These are phyloP conservation scores for Drosophila bipectinata DNA, from an alignment of 1,140 invertebrate species.

Conservation along the genomic window DNA sequence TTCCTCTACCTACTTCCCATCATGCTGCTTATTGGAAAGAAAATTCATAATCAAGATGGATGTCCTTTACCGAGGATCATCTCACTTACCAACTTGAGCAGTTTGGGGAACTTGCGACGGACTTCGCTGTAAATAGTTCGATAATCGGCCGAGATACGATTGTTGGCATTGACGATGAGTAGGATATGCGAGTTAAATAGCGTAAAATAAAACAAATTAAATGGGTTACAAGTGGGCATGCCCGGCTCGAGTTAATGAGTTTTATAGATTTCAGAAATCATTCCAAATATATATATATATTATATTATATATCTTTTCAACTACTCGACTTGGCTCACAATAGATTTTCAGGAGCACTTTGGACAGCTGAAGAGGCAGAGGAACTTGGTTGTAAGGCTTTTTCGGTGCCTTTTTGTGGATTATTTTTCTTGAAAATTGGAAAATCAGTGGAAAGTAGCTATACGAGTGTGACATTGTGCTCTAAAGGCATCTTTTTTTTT, in stretches of 20 bases:
- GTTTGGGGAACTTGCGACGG: slow-evolving; percentile 92
- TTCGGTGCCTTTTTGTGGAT: neutral
- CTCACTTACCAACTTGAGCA: slow-evolving; percentile 91
- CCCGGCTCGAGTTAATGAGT: slow-evolving; percentile 1
- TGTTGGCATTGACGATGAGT: slow-evolving; percentile 33
- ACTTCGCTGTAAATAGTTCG: slow-evolving; percentile 89
- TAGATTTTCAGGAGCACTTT: slow-evolving; percentile 8
- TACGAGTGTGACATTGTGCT: slow-evolving; percentile 23
- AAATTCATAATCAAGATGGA: neutral
- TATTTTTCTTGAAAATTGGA: neutral
- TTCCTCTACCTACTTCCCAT: neutral
- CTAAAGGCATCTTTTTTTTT: slow-evolving; percentile 15
- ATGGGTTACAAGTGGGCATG: slow-evolving; percentile 6
- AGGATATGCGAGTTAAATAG: slow-evolving; percentile 39
- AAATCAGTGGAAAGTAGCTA: neutral
- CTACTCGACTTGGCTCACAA: slow-evolving; percentile 16
- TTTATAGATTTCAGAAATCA: neutral
- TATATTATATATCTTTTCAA: too few relatives aligned
- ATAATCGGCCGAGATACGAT: slow-evolving; percentile 38
- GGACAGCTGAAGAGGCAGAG: slow-evolving; percentile 43
- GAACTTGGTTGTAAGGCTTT: slow-evolving; percentile 26
- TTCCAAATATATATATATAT: too few relatives aligned
- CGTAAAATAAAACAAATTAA: slow-evolving; percentile 33
- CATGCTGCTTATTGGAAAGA: neutral
- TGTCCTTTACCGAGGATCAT: neutral